A percentile compares a stretch with the other conserved stretches of the same genome.
Evolutionary conservation across 2,113 vertebrate species (phyloP).

Genomic region (Choloepus hoffmanni): DNA sequence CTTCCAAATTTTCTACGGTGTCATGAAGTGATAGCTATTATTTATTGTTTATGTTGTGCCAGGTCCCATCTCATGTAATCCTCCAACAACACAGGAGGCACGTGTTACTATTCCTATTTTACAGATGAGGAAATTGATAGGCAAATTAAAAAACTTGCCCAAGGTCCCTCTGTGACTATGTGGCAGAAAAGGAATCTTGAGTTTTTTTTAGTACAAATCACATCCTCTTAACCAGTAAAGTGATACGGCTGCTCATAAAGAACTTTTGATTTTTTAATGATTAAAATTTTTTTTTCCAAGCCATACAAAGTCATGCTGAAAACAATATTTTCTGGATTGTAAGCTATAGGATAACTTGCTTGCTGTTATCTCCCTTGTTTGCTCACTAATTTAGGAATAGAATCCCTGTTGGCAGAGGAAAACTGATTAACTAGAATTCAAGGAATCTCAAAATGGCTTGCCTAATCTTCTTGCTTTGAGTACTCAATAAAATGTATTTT

Average conservation of each 20-base stretch:
- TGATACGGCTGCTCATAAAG: not conserved
- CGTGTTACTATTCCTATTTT: not conserved
- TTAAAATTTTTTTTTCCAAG: not conserved
- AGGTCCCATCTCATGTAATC: not conserved
- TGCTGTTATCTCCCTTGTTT: not conserved
- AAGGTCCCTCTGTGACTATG: not conserved
- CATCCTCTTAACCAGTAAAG: not conserved
- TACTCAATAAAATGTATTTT: conserved; percentile 38
- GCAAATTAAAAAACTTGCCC: not conserved
- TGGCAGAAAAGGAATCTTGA: not conserved
- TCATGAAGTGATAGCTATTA: not conserved
- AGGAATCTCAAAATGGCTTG: conserved; percentile 29
- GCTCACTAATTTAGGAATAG: conserved; percentile 25
- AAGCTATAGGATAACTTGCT: not conserved
- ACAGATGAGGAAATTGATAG: not conserved
- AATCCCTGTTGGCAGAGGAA: not conserved
- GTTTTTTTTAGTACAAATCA: not conserved
- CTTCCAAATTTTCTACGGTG: not conserved
- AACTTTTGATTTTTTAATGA: conserved; percentile 6
- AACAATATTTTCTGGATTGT: not conserved
- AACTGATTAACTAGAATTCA: conserved; percentile 8
- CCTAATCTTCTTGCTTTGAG: conserved; percentile 15
- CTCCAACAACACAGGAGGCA: not conserved
- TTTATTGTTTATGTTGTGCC: not conserved
- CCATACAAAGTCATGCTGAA: not conserved